Percentiles rank a stretch among this genome's conserved stretches.
These are phyloP conservation scores for Ranitomeya variabilis DNA, from an alignment of 2,113 vertebrate genomes.

Conservation along the genomic window DNA sequence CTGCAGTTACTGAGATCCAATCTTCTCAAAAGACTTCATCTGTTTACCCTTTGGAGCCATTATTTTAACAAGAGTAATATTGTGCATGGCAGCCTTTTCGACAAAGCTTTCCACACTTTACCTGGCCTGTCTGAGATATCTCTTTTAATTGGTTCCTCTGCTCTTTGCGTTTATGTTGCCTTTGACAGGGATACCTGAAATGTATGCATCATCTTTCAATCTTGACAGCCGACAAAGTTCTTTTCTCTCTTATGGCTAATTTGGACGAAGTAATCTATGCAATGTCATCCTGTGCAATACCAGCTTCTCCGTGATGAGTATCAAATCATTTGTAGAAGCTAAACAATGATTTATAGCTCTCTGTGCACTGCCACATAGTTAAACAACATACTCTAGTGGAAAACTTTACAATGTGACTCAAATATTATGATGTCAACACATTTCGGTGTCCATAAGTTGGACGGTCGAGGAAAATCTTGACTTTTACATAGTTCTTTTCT, in stretches of 20 bases:
- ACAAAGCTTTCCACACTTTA: constrained; percentile 11
- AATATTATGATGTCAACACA: background rate
- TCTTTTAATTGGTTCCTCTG: constrained; percentile 56
- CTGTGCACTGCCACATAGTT: background rate
- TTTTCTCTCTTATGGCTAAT: constrained; percentile 46
- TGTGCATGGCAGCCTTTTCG: constrained; percentile 29
- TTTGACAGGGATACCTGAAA: constrained; percentile 43
- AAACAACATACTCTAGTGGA: background rate
- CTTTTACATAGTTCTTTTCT: background rate
- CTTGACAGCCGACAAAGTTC: constrained; percentile 41
- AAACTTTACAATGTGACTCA: background rate
- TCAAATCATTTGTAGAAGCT: constrained; percentile 22
- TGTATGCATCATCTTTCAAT: constrained; percentile 34
- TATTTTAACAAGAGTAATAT: constrained; percentile 45
- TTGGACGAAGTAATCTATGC: constrained; percentile 27
- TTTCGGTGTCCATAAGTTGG: background rate
- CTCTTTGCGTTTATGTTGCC: constrained; percentile 49
- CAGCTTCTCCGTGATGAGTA: constrained; percentile 14
- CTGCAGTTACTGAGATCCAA: background rate
- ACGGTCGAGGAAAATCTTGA: background rate
- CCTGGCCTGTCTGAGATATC: constrained; percentile 46
- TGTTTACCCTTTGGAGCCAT: constrained; percentile 33
- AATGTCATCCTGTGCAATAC: background rate
- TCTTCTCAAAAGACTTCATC: background rate
- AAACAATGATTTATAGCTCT: constrained; percentile 21